phyloP scores from a whole-genome alignment of 2,888 invertebrate genomes.

The Hypselothyrea guttata region DNA sequence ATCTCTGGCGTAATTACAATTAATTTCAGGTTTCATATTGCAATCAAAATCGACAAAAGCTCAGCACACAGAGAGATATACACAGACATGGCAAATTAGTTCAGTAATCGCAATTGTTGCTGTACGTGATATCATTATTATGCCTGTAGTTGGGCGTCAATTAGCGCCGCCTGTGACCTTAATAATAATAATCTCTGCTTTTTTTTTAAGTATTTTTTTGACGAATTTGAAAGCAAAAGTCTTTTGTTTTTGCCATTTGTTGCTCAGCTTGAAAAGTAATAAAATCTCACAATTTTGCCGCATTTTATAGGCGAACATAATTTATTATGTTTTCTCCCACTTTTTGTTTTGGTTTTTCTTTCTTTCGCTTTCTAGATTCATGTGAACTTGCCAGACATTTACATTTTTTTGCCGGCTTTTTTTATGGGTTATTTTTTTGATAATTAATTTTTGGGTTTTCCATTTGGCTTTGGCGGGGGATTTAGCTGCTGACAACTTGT shows the following conservation, averaged over 20 bases:
- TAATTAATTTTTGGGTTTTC: constrained; percentile 6
- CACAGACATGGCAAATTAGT: constrained; percentile 44
- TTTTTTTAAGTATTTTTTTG: too few relatives aligned
- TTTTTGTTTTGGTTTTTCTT: constrained; percentile 13
- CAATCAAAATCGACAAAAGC: constrained; percentile 57
- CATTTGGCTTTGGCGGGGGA: constrained; percentile 8
- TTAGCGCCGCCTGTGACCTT: constrained; percentile 51
- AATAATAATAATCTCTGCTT: constrained; percentile 13
- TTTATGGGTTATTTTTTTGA: not conserved
- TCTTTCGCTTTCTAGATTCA: constrained; percentile 35
- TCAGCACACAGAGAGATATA: constrained; percentile 3
- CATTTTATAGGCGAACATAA: constrained; percentile 14
- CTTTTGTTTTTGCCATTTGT: too few relatives aligned
- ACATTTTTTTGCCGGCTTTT: constrained; percentile 7
- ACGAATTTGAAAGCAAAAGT: constrained; percentile 31
- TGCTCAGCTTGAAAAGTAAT: constrained; percentile 6
- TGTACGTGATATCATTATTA: constrained; percentile 17
- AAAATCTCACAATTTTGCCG: constrained; percentile 13
- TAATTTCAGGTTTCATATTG: constrained; percentile 71
- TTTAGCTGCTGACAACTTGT: constrained; percentile 39
- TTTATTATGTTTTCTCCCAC: constrained; percentile 23
- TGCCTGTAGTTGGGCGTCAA: constrained; percentile 29
- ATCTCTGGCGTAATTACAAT: constrained; percentile 63
- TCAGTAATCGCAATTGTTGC: constrained; percentile 42
- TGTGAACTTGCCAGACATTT: constrained; percentile 43